Evolutionary conservation across 2,797 vertebrate species (phyloP), one percentile per base, ranked within the genome.

Genomic region (Huso huso): DNA sequence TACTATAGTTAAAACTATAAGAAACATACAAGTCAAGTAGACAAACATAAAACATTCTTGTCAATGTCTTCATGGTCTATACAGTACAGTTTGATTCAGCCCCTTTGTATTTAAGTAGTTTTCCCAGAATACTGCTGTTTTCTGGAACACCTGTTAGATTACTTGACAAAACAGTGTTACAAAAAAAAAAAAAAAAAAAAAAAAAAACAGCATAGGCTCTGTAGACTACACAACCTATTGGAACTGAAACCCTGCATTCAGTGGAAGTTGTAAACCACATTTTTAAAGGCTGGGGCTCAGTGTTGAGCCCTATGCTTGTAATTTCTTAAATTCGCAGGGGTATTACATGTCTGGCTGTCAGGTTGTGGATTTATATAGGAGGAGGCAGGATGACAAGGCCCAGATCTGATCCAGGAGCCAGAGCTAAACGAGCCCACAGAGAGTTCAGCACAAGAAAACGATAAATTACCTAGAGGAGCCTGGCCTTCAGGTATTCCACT

Each of bases 381-480:
- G 68, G 62, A 69, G 64, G 61, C 48, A 48, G 48, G 64, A 60
- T 18, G 53, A 57, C 10, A 51, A 57, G 63, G 55, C 60, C 58
- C 10, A 58, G 60, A 15, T 50, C 49, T 58, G 59, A 64, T 63
- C 66, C 66, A 57, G 57, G 57, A 49, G 62, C 68, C 49, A 58
- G 59, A 66, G 64, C 60, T 64, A 67, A 63, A 69, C 8, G 12
- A 58, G 65, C 51, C 55, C 23, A 15, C 62, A 11, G 71, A 67
- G 65, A 23, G 48, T n/a, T n/a, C 13, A 4, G 53, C 12, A 8
- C 15, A 66, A 62, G 70, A 70, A 49, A 73, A 61, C 61, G 2
- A 59, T 69, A 72, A 72, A 69, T 69, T 59, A 69, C 48, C 7
- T 66, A 69, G 69, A 64, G 68, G 79, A 78, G 74, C 72, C 77